Base-by-base conservation (phyloP, 30 jellyfish, hydroid and myxozoan genomes). In the Phacellophora camtschatica region DNA sequence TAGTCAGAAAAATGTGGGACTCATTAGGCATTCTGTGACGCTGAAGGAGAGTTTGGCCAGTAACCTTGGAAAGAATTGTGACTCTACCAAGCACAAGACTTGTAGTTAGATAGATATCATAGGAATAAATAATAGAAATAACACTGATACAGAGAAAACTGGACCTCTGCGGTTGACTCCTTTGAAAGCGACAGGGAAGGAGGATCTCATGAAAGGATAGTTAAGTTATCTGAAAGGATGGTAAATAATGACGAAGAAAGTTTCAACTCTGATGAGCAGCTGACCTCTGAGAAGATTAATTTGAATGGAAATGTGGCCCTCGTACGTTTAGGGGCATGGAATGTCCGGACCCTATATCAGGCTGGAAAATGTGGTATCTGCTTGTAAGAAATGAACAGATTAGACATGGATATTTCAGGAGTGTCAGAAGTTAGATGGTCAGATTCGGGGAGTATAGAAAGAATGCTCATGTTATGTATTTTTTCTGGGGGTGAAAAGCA, bases 311-410 rank as follows among this genome's bases (percentile, higher is more conserved):
- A 30, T 23, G 71, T 31, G 37, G 22, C 43, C 4, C 71, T 23
- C 71, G 15, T 57, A 57, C 71, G 22, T 25, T 30, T 29, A 65
- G 80, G 87, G 20, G 16, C 81, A 11, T 74, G 87, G 87, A 74
- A 49, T 33, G 87, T 53, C 6, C 66, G 22, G 0, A 54, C 80
- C 64, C 27, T 50, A 16, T 32, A 2, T 19, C 87, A 74, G 71
- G 50, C 18, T 27, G 87, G 87, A 56, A 74, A 74, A 54, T 30
- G 51, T 22, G 77, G 54, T 25, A 53, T 10, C 27, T 18, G 53
- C 30, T 19, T 27, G 23, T 61, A 51, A 39, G 77, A 74, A 56
- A 74, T 74, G 78, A 74, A 51, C 6, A 54, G 87, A 74, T 22
- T 74, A 28, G 23, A 30, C 31, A 3, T 30, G 2, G 59, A 12